Evolutionary conservation across 2,113 vertebrate species (phyloP).

Genomic region (Microcebus griseorufus): DNA sequence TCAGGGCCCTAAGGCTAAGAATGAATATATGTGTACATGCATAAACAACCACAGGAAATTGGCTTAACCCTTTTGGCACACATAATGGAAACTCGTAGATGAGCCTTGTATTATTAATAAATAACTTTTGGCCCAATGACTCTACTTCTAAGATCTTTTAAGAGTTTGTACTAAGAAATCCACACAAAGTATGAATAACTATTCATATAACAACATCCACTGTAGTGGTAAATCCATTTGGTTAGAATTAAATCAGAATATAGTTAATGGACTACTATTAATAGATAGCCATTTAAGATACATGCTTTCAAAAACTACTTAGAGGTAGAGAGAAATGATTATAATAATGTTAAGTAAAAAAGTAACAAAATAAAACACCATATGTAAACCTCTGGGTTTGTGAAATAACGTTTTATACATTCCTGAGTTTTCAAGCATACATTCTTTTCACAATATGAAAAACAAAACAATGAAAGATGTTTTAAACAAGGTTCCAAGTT

Average conservation of each 20-base stretch:
- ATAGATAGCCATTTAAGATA: neutral
- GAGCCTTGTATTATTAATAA: neutral
- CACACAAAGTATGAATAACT: neutral
- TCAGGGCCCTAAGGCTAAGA: neutral
- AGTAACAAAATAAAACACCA: neutral
- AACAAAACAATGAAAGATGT: neutral
- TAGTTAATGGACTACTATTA: neutral
- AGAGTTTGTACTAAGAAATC: neutral
- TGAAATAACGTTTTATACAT: conserved; percentile 28
- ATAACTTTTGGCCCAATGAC: neutral
- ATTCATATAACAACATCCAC: neutral
- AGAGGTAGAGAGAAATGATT: neutral
- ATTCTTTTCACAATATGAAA: conserved; percentile 36
- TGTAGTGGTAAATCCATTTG: neutral
- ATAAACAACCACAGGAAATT: neutral
- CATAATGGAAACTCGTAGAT: neutral
- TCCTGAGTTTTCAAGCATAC: conserved; percentile 31
- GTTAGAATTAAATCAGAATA: neutral
- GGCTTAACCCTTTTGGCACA: neutral
- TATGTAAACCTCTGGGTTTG: neutral
- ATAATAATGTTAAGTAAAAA: neutral
- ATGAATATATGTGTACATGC: rapidly evolving
- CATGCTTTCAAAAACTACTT: neutral
- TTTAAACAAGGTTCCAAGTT: neutral
- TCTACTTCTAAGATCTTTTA: neutral